phyloP scores from a whole-genome alignment of 2,113 vertebrate species.

The Cyphotilapia sp. region DNA sequence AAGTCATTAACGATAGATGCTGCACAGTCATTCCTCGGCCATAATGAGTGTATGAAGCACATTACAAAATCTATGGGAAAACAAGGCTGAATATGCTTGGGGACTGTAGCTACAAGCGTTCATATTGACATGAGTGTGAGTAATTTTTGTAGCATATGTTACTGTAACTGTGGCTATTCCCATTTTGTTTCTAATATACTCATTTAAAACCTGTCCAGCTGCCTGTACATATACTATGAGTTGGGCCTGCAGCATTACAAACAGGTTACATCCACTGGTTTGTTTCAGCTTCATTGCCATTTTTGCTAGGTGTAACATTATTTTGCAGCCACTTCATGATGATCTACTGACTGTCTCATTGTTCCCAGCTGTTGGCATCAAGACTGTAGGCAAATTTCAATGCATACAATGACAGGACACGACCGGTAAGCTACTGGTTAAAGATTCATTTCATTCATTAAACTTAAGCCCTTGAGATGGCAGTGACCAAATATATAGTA shows the following conservation, averaged over 20 bases:
- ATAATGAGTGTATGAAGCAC: not conserved
- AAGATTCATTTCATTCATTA: not conserved
- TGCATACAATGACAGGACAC: not conserved
- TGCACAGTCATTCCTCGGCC: not conserved
- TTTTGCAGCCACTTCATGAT: not conserved
- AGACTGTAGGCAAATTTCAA: not conserved
- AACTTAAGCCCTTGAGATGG: not conserved
- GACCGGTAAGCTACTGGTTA: not conserved
- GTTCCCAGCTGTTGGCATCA: not conserved
- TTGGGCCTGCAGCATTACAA: not conserved
- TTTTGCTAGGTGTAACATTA: not conserved
- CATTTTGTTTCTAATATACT: not conserved
- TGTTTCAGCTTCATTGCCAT: not conserved
- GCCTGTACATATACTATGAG: not conserved
- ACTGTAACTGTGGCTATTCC: not conserved
- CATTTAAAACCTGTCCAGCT: not conserved
- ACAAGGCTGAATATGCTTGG: not conserved
- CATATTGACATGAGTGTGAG: not conserved
- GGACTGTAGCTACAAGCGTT: not conserved
- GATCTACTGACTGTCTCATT: not conserved
- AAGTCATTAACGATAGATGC: not conserved
- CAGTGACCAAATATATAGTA: not conserved
- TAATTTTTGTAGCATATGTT: not conserved
- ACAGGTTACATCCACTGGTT: not conserved
- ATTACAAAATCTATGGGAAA: not conserved